Conservation (phyloP, 2,113 vertebrate species). For the Hipposideros armiger region DNA sequence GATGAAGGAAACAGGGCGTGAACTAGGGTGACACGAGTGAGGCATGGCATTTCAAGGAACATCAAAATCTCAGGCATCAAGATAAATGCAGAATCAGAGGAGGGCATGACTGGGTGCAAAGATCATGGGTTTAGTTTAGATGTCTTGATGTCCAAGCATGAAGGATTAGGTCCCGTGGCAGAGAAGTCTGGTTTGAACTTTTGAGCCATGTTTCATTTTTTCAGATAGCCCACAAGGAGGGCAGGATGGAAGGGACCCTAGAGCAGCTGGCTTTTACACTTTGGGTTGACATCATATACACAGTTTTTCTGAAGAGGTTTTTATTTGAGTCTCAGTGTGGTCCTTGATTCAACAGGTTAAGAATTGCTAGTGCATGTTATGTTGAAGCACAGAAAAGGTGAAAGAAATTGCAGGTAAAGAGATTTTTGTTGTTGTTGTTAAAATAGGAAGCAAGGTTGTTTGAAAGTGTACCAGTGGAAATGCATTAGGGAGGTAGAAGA, state of each 20-base stretch:
- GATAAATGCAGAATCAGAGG: too few species aligned
- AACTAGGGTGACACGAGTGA: fast-evolving
- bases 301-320: background rate
- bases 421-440: background rate
- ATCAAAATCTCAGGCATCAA: background rate
- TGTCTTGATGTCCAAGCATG: background rate
- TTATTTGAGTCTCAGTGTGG: background rate
- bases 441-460: background rate
- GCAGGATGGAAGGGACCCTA: background rate
- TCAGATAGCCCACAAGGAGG: background rate
- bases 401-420: background rate
- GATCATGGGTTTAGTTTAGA: background rate
- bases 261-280: background rate
- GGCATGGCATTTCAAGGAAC: background rate
- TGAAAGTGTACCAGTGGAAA: background rate
- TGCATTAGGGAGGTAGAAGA: background rate
- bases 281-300: too few species aligned
- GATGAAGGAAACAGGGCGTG: background rate
- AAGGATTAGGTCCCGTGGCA: background rate
- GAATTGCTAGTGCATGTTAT: background rate
- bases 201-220: background rate
- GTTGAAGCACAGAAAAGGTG: background rate
- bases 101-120: fast-evolving
- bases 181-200: background rate
- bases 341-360: background rate